A percentile compares a stretch with the other conserved stretches of the same genome.
Conservation (phyloP, 2,113 vertebrate species). For the Amphilophus citrinellus region DNA sequence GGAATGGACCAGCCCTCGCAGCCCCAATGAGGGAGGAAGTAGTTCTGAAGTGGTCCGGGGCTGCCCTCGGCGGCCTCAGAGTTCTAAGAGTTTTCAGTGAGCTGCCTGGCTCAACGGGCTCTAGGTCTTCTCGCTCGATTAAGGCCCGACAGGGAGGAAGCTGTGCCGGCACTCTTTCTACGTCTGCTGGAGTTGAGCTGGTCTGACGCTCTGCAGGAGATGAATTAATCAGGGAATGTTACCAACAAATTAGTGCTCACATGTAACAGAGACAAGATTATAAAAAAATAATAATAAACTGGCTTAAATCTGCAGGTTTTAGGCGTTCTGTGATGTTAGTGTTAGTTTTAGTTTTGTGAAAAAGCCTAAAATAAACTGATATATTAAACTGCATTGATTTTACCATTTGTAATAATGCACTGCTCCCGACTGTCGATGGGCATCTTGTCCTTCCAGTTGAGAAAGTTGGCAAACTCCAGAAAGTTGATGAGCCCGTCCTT, state of each 20-base stretch:
- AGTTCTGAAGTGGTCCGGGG: conserved; percentile 78
- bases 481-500: conserved; percentile 87
- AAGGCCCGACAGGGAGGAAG: conserved; percentile 41
- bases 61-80: conserved; percentile 62
- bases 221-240: background rate
- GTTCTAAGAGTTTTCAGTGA: conserved; percentile 74
- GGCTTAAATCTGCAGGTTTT: background rate
- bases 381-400: conserved; percentile 6
- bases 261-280: background rate
- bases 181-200: conserved; percentile 32
- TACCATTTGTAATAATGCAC: conserved; percentile 81
- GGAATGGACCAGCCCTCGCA: conserved; percentile 53
- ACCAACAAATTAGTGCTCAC: background rate
- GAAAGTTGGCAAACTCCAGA: conserved; percentile 88
- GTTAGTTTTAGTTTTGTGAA: background rate
- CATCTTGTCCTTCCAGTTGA: conserved; percentile 91
- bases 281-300: background rate
- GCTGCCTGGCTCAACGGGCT: conserved; percentile 74
- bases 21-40: conserved; percentile 83
- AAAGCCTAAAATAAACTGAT: background rate
- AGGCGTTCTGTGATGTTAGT: background rate
- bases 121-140: conserved; percentile 77
- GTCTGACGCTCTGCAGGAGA: conserved; percentile 42
- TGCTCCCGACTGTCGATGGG: conserved; percentile 80
- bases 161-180: background rate